phyloP scores from a whole-genome alignment of 2,888 invertebrate genomes.

The Phasia obesa region DNA sequence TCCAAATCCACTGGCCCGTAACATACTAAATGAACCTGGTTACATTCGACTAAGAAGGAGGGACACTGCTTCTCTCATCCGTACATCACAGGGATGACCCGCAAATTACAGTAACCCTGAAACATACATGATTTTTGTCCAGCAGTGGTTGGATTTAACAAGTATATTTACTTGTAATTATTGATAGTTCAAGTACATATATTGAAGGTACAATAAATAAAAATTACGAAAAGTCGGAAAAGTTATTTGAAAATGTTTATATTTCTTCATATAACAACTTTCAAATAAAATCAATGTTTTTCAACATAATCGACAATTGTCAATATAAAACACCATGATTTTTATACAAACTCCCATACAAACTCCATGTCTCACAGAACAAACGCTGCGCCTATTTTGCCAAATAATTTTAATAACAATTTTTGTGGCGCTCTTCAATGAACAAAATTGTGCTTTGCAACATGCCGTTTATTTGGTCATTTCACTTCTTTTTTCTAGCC shows the following conservation, averaged over 20 bases:
- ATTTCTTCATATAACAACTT: constrained; percentile 12
- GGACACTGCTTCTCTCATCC: no score
- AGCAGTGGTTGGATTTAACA: no score
- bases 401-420: constrained; percentile 56
- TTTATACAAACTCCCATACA: constrained; percentile 23
- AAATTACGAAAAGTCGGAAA: no score
- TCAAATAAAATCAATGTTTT: constrained; percentile 34
- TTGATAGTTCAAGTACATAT: no score
- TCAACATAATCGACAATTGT: constrained; percentile 28
- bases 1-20: no score
- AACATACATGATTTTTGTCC: no score
- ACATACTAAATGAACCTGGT: no score
- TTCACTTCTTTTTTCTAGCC: background rate
- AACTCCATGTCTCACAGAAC: background rate
- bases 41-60: no score
- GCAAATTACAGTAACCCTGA: no score
- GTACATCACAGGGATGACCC: no score
- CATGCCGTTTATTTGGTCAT: constrained; percentile 31
- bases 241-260: background rate
- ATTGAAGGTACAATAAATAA: no score
- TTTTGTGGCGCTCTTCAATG: background rate
- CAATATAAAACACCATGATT: constrained; percentile 41
- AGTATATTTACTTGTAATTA: no score
- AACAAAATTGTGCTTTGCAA: constrained; percentile 20
- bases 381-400: background rate